phyloP scores from a whole-genome alignment of 2,888 invertebrate genomes.

The Agrotis exclamationis region DNA sequence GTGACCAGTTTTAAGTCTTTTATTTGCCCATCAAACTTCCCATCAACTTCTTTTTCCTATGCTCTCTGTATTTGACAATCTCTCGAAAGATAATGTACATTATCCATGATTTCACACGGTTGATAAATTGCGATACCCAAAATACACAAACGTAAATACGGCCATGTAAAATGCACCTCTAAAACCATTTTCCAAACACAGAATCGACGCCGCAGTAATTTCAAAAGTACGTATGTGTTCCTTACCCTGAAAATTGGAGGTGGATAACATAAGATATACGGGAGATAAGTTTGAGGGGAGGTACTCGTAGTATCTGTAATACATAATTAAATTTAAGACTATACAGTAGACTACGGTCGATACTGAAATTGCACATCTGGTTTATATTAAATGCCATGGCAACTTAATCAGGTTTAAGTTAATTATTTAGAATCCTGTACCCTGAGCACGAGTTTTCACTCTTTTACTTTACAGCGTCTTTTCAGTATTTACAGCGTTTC shows the following conservation, averaged over 20 bases:
- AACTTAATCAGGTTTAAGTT: no score
- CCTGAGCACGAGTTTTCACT: no score
- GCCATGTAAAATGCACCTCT: constrained; percentile 31
- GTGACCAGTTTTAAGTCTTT: no score
- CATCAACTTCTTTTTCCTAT: neutral
- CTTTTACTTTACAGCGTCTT: no score
- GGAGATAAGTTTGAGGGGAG: neutral
- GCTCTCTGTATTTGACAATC: neutral
- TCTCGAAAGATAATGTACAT: neutral
- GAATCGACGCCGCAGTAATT: constrained; percentile 62
- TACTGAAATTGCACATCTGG: no score
- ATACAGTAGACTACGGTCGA: no score
- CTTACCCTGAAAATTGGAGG: constrained; percentile 67
- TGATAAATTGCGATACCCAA: neutral
- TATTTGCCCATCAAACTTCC: neutral
- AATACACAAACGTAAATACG: constrained; percentile 20
- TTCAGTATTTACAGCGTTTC: no score
- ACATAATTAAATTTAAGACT: no score
- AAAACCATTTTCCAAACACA: constrained; percentile 59
- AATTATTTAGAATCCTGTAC: no score
- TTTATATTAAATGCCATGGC: no score
- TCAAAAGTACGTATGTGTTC: constrained; percentile 61
- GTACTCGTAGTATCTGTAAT: neutral
- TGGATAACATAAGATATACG: constrained; percentile 61
- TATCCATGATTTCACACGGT: neutral